A percentile compares a stretch with the other conserved stretches of the same genome.
Conservation (phyloP, 2,888 invertebrate species). For the Amiota minor region DNA sequence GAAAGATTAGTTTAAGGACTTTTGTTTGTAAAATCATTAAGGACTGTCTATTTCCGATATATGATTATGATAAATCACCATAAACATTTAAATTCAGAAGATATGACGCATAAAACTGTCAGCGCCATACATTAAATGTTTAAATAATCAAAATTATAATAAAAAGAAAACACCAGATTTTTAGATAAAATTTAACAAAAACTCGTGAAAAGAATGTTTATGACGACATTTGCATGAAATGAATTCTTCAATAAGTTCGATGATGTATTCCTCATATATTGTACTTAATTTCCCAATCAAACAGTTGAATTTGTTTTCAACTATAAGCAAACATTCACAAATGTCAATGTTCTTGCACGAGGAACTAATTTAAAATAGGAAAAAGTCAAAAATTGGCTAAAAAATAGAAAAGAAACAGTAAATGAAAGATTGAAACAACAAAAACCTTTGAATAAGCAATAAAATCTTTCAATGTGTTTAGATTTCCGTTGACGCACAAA, state of each 20-base stretch:
- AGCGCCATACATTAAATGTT: not conserved
- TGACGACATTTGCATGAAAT: not conserved
- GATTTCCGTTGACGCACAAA: conserved; percentile 68
- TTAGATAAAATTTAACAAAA: too few relatives aligned
- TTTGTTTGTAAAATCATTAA: too few relatives aligned
- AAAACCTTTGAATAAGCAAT: not conserved
- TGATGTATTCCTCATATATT: too few relatives aligned
- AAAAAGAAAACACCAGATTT: too few relatives aligned
- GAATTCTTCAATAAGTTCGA: not conserved
- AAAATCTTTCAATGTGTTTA: conserved; percentile 30
- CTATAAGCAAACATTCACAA: too few relatives aligned
- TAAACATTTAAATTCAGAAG: too few relatives aligned
- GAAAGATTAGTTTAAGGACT: too few relatives aligned
- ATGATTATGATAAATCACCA: too few relatives aligned
- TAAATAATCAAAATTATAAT: not conserved
- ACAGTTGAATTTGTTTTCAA: too few relatives aligned
- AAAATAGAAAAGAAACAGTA: not conserved
- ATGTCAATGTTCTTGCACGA: not conserved
- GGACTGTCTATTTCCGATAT: too few relatives aligned
- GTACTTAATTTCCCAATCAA: too few relatives aligned
- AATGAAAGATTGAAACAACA: conserved; percentile 13
- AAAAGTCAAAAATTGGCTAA: conserved; percentile 13
- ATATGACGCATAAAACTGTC: conserved; percentile 10
- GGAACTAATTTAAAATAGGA: conserved; percentile 16
- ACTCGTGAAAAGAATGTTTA: too few relatives aligned